Percentiles rank a stretch among this genome's conserved stretches.
These are phyloP conservation scores for Encarsia formosa DNA, from an alignment of 2,888 invertebrate genomes.

Conservation along the genomic window DNA sequence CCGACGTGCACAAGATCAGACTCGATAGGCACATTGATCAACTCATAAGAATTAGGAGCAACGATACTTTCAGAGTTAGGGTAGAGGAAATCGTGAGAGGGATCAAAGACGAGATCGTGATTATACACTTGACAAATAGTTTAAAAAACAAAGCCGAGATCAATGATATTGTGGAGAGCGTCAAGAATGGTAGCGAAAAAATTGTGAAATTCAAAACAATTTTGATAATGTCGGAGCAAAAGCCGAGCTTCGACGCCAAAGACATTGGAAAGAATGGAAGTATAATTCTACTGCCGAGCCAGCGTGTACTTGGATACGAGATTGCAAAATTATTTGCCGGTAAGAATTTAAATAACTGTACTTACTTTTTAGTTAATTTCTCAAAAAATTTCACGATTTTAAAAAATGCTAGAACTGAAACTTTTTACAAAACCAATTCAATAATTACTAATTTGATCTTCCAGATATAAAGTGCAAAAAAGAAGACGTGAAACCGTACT, in stretches of 20 bases:
- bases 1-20: slow-evolving; percentile 47
- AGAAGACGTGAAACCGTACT: slow-evolving; percentile 41
- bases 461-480: slow-evolving; percentile 39
- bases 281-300: slow-evolving; percentile 43
- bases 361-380: background rate
- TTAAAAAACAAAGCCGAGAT: slow-evolving; percentile 35
- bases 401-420: background rate
- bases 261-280: slow-evolving; percentile 37
- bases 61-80: slow-evolving; percentile 38
- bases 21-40: slow-evolving; percentile 42
- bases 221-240: slow-evolving; percentile 45
- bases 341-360: slow-evolving; percentile 1
- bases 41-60: slow-evolving; percentile 38
- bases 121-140: slow-evolving; percentile 45
- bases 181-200: slow-evolving; percentile 33
- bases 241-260: slow-evolving; percentile 35
- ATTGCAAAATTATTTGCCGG: slow-evolving; percentile 43
- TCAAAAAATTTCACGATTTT: background rate
- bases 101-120: slow-evolving; percentile 37
- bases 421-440: background rate
- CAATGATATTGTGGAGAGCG: slow-evolving; percentile 34
- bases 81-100: slow-evolving; percentile 36
- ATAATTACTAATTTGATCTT: no score
- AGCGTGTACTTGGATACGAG: slow-evolving; percentile 46
- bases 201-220: slow-evolving; percentile 42